Evolutionary conservation across 2,113 vertebrate genomes (phyloP).

Genomic region (Melierax canorus): DNA sequence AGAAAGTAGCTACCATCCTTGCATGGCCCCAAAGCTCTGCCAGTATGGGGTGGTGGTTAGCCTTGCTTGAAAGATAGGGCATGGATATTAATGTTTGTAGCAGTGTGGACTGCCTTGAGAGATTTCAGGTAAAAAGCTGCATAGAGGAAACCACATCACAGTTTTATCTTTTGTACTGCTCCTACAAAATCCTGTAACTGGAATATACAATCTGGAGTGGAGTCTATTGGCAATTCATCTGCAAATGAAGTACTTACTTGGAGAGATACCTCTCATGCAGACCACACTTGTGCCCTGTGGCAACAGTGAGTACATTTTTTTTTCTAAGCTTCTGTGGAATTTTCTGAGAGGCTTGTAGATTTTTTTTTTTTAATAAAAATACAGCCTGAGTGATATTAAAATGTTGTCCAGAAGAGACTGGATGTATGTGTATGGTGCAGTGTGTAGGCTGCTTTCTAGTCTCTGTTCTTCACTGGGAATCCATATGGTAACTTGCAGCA

Average conservation of each 20-base stretch:
- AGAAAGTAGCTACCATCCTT: background rate
- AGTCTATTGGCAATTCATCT: background rate
- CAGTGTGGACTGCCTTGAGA: background rate
- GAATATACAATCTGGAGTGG: background rate
- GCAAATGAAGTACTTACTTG: background rate
- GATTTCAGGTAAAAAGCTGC: background rate
- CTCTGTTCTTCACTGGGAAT: background rate
- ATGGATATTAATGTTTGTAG: background rate
- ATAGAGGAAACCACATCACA: background rate
- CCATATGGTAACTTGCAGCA: background rate
- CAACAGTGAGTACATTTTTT: background rate
- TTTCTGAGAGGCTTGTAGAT: background rate
- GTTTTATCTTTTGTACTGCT: background rate
- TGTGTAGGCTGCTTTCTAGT: background rate
- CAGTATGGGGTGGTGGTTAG: background rate
- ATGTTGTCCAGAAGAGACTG: background rate
- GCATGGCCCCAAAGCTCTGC: background rate
- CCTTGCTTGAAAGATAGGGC: background rate
- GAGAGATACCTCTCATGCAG: background rate
- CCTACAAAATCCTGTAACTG: background rate
- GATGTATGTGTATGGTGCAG: background rate
- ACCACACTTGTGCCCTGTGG: background rate
- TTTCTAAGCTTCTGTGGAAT: background rate
- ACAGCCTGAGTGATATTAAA: background rate
- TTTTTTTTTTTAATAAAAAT: background rate